Evolutionary conservation across 2,888 invertebrate species (phyloP), one percentile per base, ranked within the genome.

Genomic region (Metellina segmentata): DNA sequence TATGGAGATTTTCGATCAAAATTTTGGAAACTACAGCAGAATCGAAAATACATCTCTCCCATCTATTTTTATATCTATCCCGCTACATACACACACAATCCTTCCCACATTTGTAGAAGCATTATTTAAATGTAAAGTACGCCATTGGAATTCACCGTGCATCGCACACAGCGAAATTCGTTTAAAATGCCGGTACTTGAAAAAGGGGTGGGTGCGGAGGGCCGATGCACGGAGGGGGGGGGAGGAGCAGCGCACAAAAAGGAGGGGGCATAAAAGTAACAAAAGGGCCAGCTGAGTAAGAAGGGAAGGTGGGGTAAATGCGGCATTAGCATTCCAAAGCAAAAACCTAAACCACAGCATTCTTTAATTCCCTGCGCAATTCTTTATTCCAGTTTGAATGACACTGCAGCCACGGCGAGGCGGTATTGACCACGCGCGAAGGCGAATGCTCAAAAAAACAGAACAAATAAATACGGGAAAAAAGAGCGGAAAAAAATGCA

Each of bases 241-340:
- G 16, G 13, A 7, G 74, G 34, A 61, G 7, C 34, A 34, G 82
- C 49, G 16, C 20, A n/a, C 11, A 51, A 48, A 71, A 70, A 70
- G 20, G 77, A 20, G 20, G 34, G 7, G 9, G 20, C 16, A 70
- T n/a, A 78, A 86, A 70, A 48, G 74, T 75, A 85, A 78, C 61
- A 53, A 79, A 71, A 69, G 49, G 70, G 69, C n/a, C 53, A 34
- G 13, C 52, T 52, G 61, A 61, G 51, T 52, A 81, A 69, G 53
- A n/a, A 53, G 71, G 6, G 79, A n/a, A 34, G 70, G 86, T 20
- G 86, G 19, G 52, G 89, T 82, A 90, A 85, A 90, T 85, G 77
- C 71, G 48, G 49, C 89, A 90, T 90, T 90, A 90, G 85, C 75
- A 90, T 90, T 90, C 89, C 85, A 79, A 81, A 74, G 81, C 75